Evolutionary conservation across 1,140 invertebrate genomes (phyloP).

Genomic region (Papilio glaucus): DNA sequence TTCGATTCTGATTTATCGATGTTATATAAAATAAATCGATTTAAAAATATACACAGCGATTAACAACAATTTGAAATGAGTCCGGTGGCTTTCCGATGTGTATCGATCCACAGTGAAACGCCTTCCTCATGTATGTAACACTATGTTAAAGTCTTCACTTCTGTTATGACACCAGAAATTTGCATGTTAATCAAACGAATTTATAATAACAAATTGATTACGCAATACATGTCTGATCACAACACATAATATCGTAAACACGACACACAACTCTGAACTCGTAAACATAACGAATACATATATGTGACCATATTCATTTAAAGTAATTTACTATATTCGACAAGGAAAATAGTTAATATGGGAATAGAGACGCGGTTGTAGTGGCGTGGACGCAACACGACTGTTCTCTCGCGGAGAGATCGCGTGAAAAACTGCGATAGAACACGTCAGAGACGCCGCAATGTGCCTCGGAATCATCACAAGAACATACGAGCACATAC

Average conservation of each 20-base stretch:
- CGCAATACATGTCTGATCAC: neutral
- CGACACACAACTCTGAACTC: neutral
- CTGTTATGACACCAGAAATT: constrained; percentile 9
- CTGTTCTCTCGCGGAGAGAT: constrained; percentile 79
- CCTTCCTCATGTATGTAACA: constrained; percentile 4
- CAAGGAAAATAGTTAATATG: constrained; percentile 27
- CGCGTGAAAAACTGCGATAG: constrained; percentile 77
- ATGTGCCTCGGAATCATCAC: constrained; percentile 43
- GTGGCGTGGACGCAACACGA: constrained; percentile 65
- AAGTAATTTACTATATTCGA: neutral
- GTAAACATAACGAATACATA: constrained; percentile 16
- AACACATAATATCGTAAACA: neutral
- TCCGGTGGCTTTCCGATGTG: neutral
- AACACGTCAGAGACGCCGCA: constrained; percentile 53
- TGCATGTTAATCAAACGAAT: constrained; percentile 6
- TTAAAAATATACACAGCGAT: neutral
- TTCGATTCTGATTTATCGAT: constrained; percentile 39
- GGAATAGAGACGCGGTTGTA: constrained; percentile 50
- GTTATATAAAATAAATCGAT: neutral
- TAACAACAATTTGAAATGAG: neutral
- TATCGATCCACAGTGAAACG: neutral
- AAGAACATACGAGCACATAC: constrained; percentile 48
- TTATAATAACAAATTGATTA: constrained; percentile 1
- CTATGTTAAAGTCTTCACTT: neutral
- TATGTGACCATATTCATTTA: neutral